Evolutionary conservation across 2,888 invertebrate genomes (phyloP), one percentile per base, ranked within the genome.

Genomic region (Cecidostiba fungosa): DNA sequence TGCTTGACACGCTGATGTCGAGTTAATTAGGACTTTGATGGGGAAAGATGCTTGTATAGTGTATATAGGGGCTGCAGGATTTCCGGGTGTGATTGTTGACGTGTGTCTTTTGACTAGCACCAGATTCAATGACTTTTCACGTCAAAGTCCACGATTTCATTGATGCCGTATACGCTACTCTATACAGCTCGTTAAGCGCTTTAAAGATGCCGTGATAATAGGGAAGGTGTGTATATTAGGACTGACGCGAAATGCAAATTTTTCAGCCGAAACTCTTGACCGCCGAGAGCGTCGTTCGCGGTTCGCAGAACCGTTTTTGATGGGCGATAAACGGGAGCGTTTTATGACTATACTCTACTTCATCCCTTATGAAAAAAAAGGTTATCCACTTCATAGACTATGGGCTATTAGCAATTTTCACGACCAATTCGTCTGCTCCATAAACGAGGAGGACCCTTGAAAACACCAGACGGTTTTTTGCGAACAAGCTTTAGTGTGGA

Each of bases 231-330:
- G 23, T 59, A 2, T n/a, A 59, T 59, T n/a, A 59, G 54, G 54
- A 23, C 54, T 23, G 23, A 59, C 6, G 54, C 8, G 54, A 23
- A 59, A 59, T 59, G 54, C 54, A 59, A 59, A 50, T 70, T 70
- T 70, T 39, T n/a, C 19, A 73, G 32, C 26, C 32, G 6, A 62
- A 81, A 73, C 59, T 36, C 69, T 62, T 32, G 66, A 1, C n/a
- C 73, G 12, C 16, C 19, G 54, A 54, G 54, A 19, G 54, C 47
- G 23, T 14, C 43, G 32, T 82, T 32, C 43, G 72, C 19, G 6
- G 39, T 80, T 80, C 80, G 82, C n/a, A 16, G 82, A 82, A 82
- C 50, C 1, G 23, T 54, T 76, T 82, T 76, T 82, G 69, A 82
- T 82, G 82, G 76, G n/a, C 50, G 76, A 76, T 82, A 82, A 82